phyloP scores from a whole-genome alignment of 1,140 invertebrate species.

The Philopotamus ludificatus region DNA sequence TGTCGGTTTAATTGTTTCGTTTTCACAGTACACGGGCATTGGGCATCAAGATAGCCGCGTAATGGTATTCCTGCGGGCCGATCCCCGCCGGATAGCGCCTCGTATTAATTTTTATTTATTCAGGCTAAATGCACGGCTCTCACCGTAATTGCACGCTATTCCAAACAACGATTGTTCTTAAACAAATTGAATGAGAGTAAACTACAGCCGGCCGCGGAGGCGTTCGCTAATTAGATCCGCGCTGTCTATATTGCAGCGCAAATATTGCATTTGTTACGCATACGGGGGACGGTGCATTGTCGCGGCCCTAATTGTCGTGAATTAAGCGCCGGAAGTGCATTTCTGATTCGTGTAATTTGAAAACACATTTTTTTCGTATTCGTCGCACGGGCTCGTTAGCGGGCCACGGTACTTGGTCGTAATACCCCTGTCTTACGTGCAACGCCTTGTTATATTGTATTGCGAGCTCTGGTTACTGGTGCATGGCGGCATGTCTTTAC shows the following conservation, averaged over 20 bases:
- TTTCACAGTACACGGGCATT: constrained; percentile 28
- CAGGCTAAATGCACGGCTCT: too few species aligned
- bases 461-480: too few species aligned
- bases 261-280: too few species aligned
- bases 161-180: too few species aligned
- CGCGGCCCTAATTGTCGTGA: constrained; percentile 22
- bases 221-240: too few species aligned
- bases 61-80: not conserved
- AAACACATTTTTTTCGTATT: constrained; percentile 14
- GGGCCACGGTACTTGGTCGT: not conserved
- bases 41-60: not conserved
- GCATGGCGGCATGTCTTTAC: too few species aligned
- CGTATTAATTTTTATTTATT: not conserved
- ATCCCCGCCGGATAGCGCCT: not conserved
- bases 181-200: too few species aligned
- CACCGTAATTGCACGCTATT: too few species aligned
- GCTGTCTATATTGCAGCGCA: too few species aligned
- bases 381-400: constrained; percentile 10
- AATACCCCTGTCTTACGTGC: not conserved
- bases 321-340: constrained; percentile 27
- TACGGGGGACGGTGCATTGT: too few species aligned
- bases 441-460: constrained; percentile 5
- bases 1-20: constrained; percentile 39
- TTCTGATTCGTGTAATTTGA: constrained; percentile 33
- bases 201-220: too few species aligned